A percentile compares a stretch with the other conserved stretches of the same genome.
Evolutionary conservation across 2,888 invertebrate genomes (phyloP).

Genomic region (Polyommatus iphigenia): DNA sequence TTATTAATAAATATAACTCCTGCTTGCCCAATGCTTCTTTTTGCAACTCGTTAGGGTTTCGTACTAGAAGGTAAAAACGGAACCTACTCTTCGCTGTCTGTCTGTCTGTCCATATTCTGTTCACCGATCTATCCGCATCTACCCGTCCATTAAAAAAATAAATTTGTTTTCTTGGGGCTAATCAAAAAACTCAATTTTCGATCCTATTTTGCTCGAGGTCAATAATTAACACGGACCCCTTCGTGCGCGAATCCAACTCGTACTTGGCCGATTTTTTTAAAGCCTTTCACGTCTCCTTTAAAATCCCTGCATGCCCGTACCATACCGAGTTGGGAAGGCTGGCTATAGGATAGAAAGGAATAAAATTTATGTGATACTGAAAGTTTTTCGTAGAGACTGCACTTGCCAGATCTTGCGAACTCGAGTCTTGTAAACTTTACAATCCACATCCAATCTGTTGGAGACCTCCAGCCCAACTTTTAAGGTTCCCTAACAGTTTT

Average conservation of each 20-base stretch:
- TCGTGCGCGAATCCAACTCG: not conserved
- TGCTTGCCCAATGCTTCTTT: not conserved
- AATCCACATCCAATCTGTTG: slow-evolving; percentile 27
- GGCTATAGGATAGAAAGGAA: not conserved
- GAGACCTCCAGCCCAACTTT: slow-evolving; percentile 8
- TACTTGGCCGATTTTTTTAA: not conserved
- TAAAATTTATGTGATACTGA: slow-evolving; percentile 10
- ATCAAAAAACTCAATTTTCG: too few species aligned
- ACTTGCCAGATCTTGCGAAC: slow-evolving; percentile 22
- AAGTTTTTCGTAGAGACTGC: slow-evolving; percentile 15
- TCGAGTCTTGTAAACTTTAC: slow-evolving; percentile 16
- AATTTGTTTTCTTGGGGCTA: too few species aligned
- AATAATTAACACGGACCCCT: too few species aligned
- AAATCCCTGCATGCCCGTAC: not conserved
- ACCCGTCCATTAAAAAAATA: too few species aligned
- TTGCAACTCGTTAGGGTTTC: not conserved
- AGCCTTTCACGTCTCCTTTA: not conserved
- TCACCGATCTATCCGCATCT: too few species aligned
- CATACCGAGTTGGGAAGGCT: not conserved
- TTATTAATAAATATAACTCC: not conserved
- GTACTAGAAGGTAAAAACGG: too few species aligned
- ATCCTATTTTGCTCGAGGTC: too few species aligned
- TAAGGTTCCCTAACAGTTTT: slow-evolving; percentile 22
- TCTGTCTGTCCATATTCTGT: too few species aligned
- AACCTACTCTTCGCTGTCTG: too few species aligned